These are phyloP conservation scores for Conchocele bisecta DNA, from an alignment of 2,888 invertebrate genomes.

Conservation along the genomic window DNA sequence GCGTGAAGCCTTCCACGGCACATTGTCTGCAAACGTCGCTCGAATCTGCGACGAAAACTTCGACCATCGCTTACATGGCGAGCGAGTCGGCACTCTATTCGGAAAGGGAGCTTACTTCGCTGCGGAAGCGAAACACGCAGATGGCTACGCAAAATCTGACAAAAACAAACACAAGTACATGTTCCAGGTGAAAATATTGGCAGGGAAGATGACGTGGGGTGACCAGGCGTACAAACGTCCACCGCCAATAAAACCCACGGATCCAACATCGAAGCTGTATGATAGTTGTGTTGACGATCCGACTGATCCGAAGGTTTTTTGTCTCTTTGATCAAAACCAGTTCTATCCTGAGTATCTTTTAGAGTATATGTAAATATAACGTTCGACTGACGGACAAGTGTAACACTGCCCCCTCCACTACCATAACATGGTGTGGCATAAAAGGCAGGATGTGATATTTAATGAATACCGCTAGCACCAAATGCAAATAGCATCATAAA, in stretches of 20 bases:
- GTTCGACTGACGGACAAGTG: too few relatives aligned
- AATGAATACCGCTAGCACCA: too few relatives aligned
- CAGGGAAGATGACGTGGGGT: constrained; percentile 69
- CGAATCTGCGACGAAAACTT: constrained; percentile 64
- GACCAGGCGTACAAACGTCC: constrained; percentile 64
- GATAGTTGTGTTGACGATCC: constrained; percentile 75
- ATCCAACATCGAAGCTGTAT: constrained; percentile 53
- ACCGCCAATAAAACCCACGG: constrained; percentile 58
- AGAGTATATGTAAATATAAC: constrained; percentile 54
- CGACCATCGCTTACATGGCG: constrained; percentile 65
- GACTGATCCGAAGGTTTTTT: constrained; percentile 70
- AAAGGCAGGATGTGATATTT: too few relatives aligned
- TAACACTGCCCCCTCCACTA: too few relatives aligned
- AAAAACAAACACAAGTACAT: constrained; percentile 59
- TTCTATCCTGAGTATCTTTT: constrained; percentile 78
- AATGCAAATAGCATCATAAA: too few relatives aligned
- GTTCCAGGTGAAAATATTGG: constrained; percentile 73
- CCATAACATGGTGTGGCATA: too few relatives aligned
- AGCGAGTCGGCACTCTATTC: constrained; percentile 63
- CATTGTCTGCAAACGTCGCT: constrained; percentile 49
- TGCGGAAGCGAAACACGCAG: constrained; percentile 65
- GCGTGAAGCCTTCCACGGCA: constrained; percentile 65
- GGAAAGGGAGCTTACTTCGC: constrained; percentile 72
- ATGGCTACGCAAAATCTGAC: constrained; percentile 61
- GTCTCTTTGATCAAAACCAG: constrained; percentile 74